Base-by-base conservation (phyloP, 2,113 vertebrate species). In the Mohoua ochrocephala region DNA sequence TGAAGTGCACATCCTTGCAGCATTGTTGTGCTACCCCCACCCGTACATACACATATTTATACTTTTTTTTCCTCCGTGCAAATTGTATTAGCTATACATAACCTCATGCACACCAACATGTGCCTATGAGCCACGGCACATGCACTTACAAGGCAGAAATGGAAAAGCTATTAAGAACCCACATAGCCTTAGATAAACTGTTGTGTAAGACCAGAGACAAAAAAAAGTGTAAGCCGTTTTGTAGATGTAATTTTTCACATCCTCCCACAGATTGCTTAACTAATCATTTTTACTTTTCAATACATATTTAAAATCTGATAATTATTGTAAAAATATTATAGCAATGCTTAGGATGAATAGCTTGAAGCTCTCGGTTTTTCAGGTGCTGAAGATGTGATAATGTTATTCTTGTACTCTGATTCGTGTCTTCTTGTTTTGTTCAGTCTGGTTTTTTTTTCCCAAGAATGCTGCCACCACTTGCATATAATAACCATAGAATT, bases 21-120 rank as follows among this genome's bases (percentile, higher is more conserved):
- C 10, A 8, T 16, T 79, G 13, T 65, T 79, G 31, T n/a, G 15
- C 15, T 61, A 33, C 10, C 4, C 3, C 3, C 4, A n/a, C 10
- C 22, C 7, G 7, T 35, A 23, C 7, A 45, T 37, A 41, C 1
- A 31, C 4, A 15, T 27, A 41, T n/a, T 56, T 30, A 37, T 21
- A 28, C 8, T 21, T 37, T 10, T 35, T 70, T 26, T 28, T 0
- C 6, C 5, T 7, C 37, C 0, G 1, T 69, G 56, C 1, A 60
- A 23, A 59, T 83, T 57, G 63, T 49, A 42, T 50, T 63, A 54
- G 5, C 10, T 79, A 16, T 22, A 16, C 2, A 7, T 20, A 45
- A 9, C 16, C 13, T 53, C 15, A 45, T 10, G 10, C 18, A 75
- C 2, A 17, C 6, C 33, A 63, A 16, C 7, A 42, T 18, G 8